A percentile compares a stretch with the other conserved stretches of the same genome.
phyloP scores from a whole-genome alignment of 2,888 invertebrate genomes.

The Patella caerulea region DNA sequence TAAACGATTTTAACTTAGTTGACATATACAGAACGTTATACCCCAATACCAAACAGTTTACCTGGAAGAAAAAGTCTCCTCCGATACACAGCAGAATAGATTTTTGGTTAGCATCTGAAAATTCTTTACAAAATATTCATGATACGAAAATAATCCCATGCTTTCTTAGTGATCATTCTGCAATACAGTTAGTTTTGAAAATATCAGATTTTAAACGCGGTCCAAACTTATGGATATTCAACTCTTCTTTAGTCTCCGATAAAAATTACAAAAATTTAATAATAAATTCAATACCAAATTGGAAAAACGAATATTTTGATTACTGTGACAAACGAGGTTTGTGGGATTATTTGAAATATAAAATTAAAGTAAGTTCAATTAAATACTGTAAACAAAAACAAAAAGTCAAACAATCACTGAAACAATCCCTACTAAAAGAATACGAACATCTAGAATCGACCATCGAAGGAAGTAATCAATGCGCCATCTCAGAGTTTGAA shows the following conservation, averaged over 20 bases:
- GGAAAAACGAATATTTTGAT: background rate
- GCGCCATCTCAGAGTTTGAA: background rate
- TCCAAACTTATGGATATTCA: background rate
- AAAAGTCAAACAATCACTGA: background rate
- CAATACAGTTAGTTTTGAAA: background rate
- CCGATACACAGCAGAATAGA: background rate
- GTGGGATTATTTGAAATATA: background rate
- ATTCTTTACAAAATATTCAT: background rate
- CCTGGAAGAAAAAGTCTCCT: background rate
- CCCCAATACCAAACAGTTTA: background rate
- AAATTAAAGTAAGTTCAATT: background rate
- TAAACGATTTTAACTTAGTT: background rate
- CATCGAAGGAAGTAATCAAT: too few species aligned
- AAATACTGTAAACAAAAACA: slow-evolving; percentile 6
- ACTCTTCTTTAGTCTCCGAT: too few species aligned
- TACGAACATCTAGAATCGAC: background rate
- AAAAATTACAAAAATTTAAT: background rate
- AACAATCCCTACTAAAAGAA: background rate
- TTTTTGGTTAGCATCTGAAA: background rate
- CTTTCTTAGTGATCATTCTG: background rate
- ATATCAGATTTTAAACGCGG: background rate
- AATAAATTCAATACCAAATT: background rate
- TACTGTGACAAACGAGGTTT: background rate
- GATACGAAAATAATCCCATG: background rate
- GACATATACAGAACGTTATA: background rate